phyloP scores from a whole-genome alignment of 64 coral and sea anemone species.

The Porites australiensis region DNA sequence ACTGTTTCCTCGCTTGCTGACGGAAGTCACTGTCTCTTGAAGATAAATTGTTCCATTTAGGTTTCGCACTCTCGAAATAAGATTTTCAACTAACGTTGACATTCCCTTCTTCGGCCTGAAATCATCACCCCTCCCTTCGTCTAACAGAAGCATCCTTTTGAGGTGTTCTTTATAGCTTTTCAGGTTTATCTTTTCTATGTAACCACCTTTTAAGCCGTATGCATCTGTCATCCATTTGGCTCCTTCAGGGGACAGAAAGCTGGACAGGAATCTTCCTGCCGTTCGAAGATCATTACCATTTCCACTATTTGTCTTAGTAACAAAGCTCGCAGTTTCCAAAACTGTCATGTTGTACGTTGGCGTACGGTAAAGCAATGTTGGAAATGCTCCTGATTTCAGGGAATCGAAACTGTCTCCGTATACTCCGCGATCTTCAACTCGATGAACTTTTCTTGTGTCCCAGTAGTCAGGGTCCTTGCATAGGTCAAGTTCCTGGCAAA shows the following conservation, averaged over 20 bases:
- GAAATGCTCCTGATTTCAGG: background rate
- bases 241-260: background rate
- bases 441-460: background rate
- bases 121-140: background rate
- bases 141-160: no score
- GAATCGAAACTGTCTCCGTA: background rate
- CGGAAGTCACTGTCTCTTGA: background rate
- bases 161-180: background rate
- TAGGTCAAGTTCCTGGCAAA: background rate
- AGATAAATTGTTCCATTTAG: background rate
- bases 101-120: background rate
- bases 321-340: background rate
- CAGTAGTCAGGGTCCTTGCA: background rate
- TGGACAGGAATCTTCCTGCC: conserved; percentile 7
- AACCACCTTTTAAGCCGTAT: conserved; percentile 6
- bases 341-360: background rate
- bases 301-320: background rate
- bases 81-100: background rate
- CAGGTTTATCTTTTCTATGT: conserved; percentile 15
- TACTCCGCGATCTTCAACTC: conserved; percentile 17
- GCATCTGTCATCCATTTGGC: background rate
- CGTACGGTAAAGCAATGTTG: background rate
- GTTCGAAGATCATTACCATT: background rate
- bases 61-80: background rate
- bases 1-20: background rate